phyloP scores from a whole-genome alignment of 2,797 vertebrate genomes.

The Nyctalus aviator region DNA sequence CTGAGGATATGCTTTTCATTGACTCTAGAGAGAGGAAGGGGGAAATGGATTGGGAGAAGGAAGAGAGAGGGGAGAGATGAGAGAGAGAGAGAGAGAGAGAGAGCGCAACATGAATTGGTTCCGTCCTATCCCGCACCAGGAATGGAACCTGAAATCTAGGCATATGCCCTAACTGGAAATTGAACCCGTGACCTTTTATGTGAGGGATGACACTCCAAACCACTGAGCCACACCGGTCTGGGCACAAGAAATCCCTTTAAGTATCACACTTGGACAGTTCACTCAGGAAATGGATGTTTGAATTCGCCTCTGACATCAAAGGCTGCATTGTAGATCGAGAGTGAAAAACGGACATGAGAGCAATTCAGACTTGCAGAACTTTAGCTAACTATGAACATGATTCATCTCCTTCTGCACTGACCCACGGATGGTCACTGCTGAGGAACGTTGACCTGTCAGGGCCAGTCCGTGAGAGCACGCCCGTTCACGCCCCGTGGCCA shows the following conservation, averaged over 20 bases:
- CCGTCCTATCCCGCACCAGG: not conserved
- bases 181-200: not conserved
- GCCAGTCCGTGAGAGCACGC: not conserved
- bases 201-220: not conserved
- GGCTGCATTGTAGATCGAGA: not conserved
- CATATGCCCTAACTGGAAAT: not conserved
- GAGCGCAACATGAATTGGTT: not conserved
- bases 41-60: not conserved
- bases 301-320: not conserved
- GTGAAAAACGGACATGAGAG: not conserved
- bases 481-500: not conserved
- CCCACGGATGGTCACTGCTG: not conserved
- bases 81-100: not conserved
- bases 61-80: not conserved
- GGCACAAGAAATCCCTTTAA: not conserved
- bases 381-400: not conserved
- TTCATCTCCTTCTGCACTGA: not conserved
- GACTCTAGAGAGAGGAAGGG: not conserved
- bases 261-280: not conserved
- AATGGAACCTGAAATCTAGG: too few relatives aligned
- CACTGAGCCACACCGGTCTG: not conserved
- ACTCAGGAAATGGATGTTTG: not conserved
- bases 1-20: not conserved
- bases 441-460: not conserved
- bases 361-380: conserved; percentile 10